Base-by-base conservation (phyloP, 2,797 vertebrate genomes). In the Oryzias sinensis region DNA sequence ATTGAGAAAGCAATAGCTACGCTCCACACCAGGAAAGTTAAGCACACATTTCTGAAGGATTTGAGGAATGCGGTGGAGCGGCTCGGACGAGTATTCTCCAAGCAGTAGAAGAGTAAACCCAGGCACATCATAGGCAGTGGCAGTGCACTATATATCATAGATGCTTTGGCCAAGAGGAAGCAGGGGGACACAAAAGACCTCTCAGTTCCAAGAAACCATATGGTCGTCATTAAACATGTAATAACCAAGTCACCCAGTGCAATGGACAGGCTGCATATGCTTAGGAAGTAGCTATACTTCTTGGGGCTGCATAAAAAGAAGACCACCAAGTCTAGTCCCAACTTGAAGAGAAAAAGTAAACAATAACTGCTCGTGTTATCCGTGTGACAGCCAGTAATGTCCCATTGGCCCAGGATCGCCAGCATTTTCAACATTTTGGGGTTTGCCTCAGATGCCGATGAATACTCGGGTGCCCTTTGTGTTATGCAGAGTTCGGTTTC, bases 261-360 rank as follows among this genome's bases (percentile, higher is more conserved):
- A 1, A 92, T 50, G 0, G 87, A 90, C 61, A 88, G 14, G 60
- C 87, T 78, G 68, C 73, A 88, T 62, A 87, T 14, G 20, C 60
- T 77, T 15, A 89, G 22, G 25, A 91, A 77, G 33, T 77, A 83
- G 5, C 22, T 54, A 0, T 41, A 37, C 7, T 43, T 48, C 49
- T 71, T 85, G 2, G n/a, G 22, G 18, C 24, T 52, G 68, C 75
- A 86, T 4, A 85, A 27, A 37, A 15, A 66, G 43, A 89, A 29
- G 1, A 81, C 50, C 0, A 15, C 16, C 0, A 15, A 13, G 5
- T 92, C 90, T 53, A 93, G 16, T 14, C 40, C 64, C 6, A 75
- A 5, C 78, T 93, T 93, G 20, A 71, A 40, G 14, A 90, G 20
- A n/a, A 91, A 2, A 11, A 92, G 61, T 0, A 62, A 4, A 37